phyloP scores from a whole-genome alignment of 2,888 invertebrate species.

The Dastarcus helophoroides region DNA sequence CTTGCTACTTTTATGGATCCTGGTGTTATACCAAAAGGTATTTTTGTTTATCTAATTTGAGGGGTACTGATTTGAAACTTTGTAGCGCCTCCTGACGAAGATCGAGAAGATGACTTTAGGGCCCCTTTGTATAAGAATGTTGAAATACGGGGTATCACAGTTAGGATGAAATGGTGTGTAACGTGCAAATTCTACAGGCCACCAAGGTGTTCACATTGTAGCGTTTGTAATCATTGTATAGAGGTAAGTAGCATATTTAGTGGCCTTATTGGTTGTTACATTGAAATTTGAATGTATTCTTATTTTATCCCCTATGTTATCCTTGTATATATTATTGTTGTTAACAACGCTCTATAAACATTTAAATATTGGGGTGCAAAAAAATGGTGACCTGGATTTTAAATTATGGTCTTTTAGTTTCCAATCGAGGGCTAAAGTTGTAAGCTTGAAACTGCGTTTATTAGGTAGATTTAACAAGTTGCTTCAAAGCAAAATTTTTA shows the following conservation, averaged over 20 bases:
- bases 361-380: too few species aligned
- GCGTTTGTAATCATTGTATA: slow-evolving; percentile 97
- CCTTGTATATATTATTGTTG: too few species aligned
- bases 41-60: slow-evolving; percentile 7
- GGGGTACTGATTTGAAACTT: slow-evolving; percentile 7
- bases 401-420: too few species aligned
- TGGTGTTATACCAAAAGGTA: slow-evolving; percentile 96
- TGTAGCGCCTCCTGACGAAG: slow-evolving; percentile 90
- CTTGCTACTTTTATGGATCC: slow-evolving; percentile 99
- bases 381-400: too few species aligned
- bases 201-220: slow-evolving; percentile 97
- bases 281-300: too few species aligned
- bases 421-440: too few species aligned
- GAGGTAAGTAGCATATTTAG: slow-evolving; percentile 52
- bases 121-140: slow-evolving; percentile 94
- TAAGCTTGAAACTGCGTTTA: too few species aligned
- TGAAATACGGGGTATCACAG: slow-evolving; percentile 96
- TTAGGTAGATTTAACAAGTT: too few species aligned
- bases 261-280: too few species aligned
- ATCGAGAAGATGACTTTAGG: slow-evolving; percentile 92
- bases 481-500: too few species aligned
- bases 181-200: slow-evolving; percentile 99
- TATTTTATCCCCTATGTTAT: too few species aligned
- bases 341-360: too few species aligned
- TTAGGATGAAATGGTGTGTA: slow-evolving; percentile 99